A percentile compares a stretch with the other conserved stretches of the same genome.
These are phyloP conservation scores for Trogon surrucura DNA, from an alignment of 2,113 vertebrate species.

Conservation along the genomic window DNA sequence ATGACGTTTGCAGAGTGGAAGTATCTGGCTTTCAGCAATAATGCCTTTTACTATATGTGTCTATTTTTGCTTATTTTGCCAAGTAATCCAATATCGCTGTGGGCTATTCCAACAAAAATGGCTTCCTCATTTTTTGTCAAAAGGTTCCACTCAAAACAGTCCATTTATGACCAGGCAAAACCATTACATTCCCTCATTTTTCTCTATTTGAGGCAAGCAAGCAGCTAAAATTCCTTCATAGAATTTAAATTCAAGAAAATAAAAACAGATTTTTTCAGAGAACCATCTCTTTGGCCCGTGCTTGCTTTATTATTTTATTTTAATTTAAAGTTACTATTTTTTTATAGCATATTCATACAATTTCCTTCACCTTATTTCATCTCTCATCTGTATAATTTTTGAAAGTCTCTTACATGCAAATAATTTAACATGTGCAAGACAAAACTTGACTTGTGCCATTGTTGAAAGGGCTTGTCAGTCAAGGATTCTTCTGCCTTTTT, in stretches of 20 bases:
- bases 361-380: not conserved
- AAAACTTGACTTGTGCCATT: conserved; percentile 39
- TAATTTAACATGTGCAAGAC: not conserved
- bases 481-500: not conserved
- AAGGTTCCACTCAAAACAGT: not conserved
- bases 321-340: not conserved
- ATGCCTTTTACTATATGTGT: not conserved
- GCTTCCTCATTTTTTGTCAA: not conserved
- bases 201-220: not conserved
- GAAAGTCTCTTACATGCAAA: not conserved
- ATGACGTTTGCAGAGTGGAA: not conserved
- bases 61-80: not conserved
- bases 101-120: not conserved
- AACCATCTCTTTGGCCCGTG: not conserved
- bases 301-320: not conserved
- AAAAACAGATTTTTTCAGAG: not conserved
- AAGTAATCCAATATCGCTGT: not conserved
- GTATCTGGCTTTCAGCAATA: not conserved
- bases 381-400: not conserved
- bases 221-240: not conserved
- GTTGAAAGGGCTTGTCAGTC: conserved; percentile 2
- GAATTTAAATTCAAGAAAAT: not conserved
- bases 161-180: not conserved
- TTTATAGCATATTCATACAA: not conserved
- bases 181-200: not conserved